Evolutionary conservation across 1,140 invertebrate species (phyloP), one percentile per base, ranked within the genome.

Genomic region (Monochamus saltuarius): DNA sequence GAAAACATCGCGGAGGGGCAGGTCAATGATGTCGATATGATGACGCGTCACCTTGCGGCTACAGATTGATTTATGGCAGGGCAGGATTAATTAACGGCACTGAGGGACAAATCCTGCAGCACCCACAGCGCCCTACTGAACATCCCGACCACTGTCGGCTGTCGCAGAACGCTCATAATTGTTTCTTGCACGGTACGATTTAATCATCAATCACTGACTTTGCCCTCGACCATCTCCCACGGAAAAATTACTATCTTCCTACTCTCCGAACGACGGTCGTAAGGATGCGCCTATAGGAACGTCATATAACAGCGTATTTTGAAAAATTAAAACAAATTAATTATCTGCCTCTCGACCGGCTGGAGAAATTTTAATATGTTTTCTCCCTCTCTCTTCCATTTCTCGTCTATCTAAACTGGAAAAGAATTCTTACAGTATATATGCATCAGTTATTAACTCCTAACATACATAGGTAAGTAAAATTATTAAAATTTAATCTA

Each of bases 1-100:
- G 51, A 53, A 53, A 60, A 58, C 65, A 64, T 70, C 59, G 61
- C 59, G 60, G 62, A 70, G 62, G 66, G 65, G 56, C 69, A 69
- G 66, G 71, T 74, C 72, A 74, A 73, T 74, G 69, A 74, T 73
- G 70, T 73, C 73, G 67, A 74, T 74, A 74, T 74, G 71, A 74
- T 74, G 73, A 69, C 67, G 72, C 71, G 71, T 72, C 73, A 73
- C 71, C 73, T 74, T 74, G 71, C 66, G 70, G 69, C 67, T 71
- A 68, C 71, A 70, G 66, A 73, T 73, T 74, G 73, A 74, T 74
- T 74, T 73, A 74, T 74, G 71, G 69, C 63, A 61, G 65, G 56
- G 40, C 53, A 57, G 64, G 71, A 74, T 74, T 74, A 74, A 74
- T 74, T 73, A 74, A 69, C 66, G 70, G 66, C 54, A 65, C 55